Conservation (phyloP, 2,797 vertebrate genomes). For the Pseudochaenichthys georgianus region DNA sequence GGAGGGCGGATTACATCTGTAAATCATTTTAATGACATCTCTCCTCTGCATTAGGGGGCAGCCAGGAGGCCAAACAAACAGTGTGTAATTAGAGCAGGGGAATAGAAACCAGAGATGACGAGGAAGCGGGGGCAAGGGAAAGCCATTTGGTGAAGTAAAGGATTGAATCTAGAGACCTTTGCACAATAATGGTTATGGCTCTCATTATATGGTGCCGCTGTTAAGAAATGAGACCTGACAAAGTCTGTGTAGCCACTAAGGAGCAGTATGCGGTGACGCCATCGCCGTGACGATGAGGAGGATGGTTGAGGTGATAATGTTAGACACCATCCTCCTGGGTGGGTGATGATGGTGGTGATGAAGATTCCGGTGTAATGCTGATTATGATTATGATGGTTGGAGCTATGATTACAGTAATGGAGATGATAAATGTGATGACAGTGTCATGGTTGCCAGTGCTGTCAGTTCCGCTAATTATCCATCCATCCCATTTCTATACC, state of each 20-base stretch:
- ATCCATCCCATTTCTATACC: constrained; percentile 57
- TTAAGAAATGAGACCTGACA: constrained; percentile 70
- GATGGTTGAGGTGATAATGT: constrained; percentile 45
- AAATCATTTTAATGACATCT: constrained; percentile 81
- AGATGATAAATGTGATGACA: constrained; percentile 66
- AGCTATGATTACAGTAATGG: constrained; percentile 67
- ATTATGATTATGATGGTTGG: constrained; percentile 61
- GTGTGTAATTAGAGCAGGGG: constrained; percentile 78
- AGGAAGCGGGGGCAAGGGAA: constrained; percentile 60
- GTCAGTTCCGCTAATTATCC: constrained; percentile 68
- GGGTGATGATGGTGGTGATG: constrained; percentile 43
- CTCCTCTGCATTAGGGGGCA: constrained; percentile 75
- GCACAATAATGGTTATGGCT: constrained; percentile 75
- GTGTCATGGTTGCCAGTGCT: constrained; percentile 50
- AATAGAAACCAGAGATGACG: constrained; percentile 66
- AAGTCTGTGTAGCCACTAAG: constrained; percentile 40
- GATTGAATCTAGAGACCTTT: constrained; percentile 75
- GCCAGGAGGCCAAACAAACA: constrained; percentile 82
- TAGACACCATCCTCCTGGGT: constrained; percentile 27
- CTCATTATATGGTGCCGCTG: constrained; percentile 71
- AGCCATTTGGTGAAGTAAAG: constrained; percentile 79
- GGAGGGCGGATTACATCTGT: constrained; percentile 70
- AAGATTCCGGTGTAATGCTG: constrained; percentile 48
- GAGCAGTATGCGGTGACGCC: constrained; percentile 39
- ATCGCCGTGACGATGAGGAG: constrained; percentile 1